Evolutionary conservation across 2,113 vertebrate genomes (phyloP), one percentile per base, ranked within the genome.

Genomic region (Amblyopsis rosae): DNA sequence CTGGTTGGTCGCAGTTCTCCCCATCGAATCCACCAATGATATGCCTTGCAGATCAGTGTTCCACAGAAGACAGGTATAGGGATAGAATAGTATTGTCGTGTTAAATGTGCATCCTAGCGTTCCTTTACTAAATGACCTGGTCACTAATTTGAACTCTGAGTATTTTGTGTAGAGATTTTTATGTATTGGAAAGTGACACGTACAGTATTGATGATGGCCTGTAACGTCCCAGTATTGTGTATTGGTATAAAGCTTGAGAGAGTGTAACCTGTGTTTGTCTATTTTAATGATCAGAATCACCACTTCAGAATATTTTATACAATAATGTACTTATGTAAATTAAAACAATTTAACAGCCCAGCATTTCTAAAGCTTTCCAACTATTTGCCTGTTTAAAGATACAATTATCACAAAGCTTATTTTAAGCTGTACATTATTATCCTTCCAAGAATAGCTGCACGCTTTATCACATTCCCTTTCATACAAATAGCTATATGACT

Each of bases 181-280:
- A 82, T 88, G 82, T 87, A 86, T 82, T 46, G 81, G 89, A 72
- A 58, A 58, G 12, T 58, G 4, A 32, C 6, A 9, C n/a, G 33
- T 63, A n/a, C n/a, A n/a, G n/a, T n/a, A 73, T 41, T 65, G 65
- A 72, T 41, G 64, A 63, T 61, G 76, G 63, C 59, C n/a, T 62
- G 41, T 46, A 60, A 77, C 74, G 83, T 85, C 79, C 70, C 69
- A 74, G 75, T 70, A 67, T 72, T 86, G 79, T 82, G 83, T 91
- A 80, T 72, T 74, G 76, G 80, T 91, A 90, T 90, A 90, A 92
- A 91, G 65, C 74, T 83, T 83, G 73, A 84, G 82, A 82, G 41
- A 76, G 70, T 70, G 58, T 45, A 50, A 64, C 48, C 12, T 45
- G 50, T 12, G 70, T 59, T 19, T 12, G 11, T 3, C 48, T 58